A percentile compares a stretch with the other conserved stretches of the same genome.
These are phyloP conservation scores for Silurus lanzhouensis DNA, from an alignment of 2,797 vertebrate species.

Conservation along the genomic window DNA sequence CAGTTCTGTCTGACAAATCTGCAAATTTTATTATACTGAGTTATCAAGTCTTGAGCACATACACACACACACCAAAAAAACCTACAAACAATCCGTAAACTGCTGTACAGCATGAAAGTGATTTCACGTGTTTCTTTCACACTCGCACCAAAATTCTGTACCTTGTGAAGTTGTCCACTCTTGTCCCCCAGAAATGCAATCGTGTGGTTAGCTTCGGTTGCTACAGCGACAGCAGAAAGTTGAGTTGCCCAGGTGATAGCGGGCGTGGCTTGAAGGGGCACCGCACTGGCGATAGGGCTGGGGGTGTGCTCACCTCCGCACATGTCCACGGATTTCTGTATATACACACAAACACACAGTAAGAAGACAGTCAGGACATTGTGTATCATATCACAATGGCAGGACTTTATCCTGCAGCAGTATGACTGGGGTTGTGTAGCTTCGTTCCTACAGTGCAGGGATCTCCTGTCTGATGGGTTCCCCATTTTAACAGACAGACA, in stretches of 20 bases:
- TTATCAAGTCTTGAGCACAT: background rate
- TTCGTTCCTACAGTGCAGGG: background rate
- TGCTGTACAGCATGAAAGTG: background rate
- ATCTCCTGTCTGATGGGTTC: background rate
- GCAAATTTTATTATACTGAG: background rate
- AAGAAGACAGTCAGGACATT: background rate
- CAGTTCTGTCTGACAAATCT: background rate
- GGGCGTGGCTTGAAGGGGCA: constrained; percentile 70
- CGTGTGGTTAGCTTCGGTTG: constrained; percentile 75
- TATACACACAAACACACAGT: background rate
- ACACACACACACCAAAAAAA: background rate
- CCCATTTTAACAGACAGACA: background rate
- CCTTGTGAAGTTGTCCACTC: constrained; percentile 81
- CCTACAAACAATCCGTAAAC: background rate
- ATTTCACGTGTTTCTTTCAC: background rate
- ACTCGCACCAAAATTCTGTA: constrained; percentile 47
- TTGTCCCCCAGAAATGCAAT: constrained; percentile 82
- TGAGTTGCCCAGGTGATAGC: constrained; percentile 68
- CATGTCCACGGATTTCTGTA: constrained; percentile 75
- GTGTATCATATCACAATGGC: background rate
- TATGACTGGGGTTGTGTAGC: background rate
- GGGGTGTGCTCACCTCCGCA: constrained; percentile 90
- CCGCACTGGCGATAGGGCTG: constrained; percentile 82
- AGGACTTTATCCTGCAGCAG: background rate
- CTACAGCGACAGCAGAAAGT: constrained; percentile 79